phyloP scores from a whole-genome alignment of 1,140 invertebrate genomes.

The Panagrolaimus sp. region DNA sequence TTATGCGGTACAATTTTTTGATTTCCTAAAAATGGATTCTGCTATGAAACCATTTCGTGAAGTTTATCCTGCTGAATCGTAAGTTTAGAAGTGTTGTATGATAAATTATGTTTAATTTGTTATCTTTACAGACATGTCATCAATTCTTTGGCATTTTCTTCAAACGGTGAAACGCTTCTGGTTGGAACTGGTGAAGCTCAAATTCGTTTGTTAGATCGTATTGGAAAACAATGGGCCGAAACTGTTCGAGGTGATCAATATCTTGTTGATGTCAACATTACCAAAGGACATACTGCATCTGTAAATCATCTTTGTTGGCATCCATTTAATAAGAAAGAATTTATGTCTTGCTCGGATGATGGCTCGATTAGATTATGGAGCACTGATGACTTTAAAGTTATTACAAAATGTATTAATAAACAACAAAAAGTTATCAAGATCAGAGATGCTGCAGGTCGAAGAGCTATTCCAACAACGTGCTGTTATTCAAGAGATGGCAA shows the following conservation, averaged over 20 bases:
- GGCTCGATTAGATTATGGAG: slow-evolving; percentile 85
- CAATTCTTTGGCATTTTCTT: slow-evolving; percentile 79
- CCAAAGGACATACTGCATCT: slow-evolving; percentile 89
- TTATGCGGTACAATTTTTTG: slow-evolving; percentile 93
- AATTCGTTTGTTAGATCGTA: slow-evolving; percentile 74
- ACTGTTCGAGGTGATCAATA: slow-evolving; percentile 94
- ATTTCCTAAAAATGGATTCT: slow-evolving; percentile 94
- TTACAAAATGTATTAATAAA: slow-evolving; percentile 62
- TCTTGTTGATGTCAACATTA: slow-evolving; percentile 83
- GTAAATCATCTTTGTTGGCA: slow-evolving; percentile 88
- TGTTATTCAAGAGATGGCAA: slow-evolving; percentile 79
- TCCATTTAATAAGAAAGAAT: slow-evolving; percentile 82
- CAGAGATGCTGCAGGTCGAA: slow-evolving; percentile 77
- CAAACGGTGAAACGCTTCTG: slow-evolving; percentile 85
- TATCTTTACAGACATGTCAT: slow-evolving; percentile 72
- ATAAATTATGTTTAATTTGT: slow-evolving; percentile 20
- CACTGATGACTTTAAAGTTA: slow-evolving; percentile 68
- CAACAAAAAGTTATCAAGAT: slow-evolving; percentile 84
- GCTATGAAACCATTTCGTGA: slow-evolving; percentile 82
- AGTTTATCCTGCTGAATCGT: slow-evolving; percentile 83
- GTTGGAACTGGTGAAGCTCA: slow-evolving; percentile 77
- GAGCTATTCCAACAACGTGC: slow-evolving; percentile 79
- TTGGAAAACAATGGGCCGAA: slow-evolving; percentile 89
- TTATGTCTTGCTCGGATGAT: slow-evolving; percentile 87
- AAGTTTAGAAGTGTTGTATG: slow-evolving; percentile 20